A percentile compares a stretch with the other conserved stretches of the same genome.
phyloP scores from a whole-genome alignment of 2,888 invertebrate species.

The Amiota minor region DNA sequence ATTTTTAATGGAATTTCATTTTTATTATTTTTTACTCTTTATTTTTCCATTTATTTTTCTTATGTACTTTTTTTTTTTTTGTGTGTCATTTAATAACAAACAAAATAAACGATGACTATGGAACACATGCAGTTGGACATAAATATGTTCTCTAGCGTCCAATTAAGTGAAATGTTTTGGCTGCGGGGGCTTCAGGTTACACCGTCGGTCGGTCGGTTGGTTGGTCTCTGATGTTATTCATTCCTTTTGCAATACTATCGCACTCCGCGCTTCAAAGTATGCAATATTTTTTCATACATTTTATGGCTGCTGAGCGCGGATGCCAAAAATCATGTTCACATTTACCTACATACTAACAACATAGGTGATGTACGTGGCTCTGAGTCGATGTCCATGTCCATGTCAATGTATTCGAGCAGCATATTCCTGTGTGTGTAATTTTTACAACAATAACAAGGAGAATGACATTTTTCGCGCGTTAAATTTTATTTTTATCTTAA shows the following conservation, averaged over 20 bases:
- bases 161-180: constrained; percentile 51
- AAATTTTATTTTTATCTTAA: constrained; percentile 16
- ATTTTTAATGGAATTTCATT: constrained; percentile 21
- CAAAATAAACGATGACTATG: background rate
- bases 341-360: constrained; percentile 58
- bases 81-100: constrained; percentile 4
- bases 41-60: background rate
- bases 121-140: constrained; percentile 20
- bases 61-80: background rate
- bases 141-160: constrained; percentile 59
- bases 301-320: constrained; percentile 46
- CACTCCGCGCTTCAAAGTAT: constrained; percentile 52
- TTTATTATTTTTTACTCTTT: constrained; percentile 4
- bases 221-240: too few species aligned
- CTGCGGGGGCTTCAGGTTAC: background rate
- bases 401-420: background rate
- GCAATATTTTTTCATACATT: constrained; percentile 61
- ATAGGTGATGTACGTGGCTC: constrained; percentile 25
- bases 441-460: constrained; percentile 5
- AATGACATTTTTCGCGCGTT: constrained; percentile 29
- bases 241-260: background rate
- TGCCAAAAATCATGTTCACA: constrained; percentile 67
- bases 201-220: background rate
- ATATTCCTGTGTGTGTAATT: constrained; percentile 23
- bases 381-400: background rate